Percentiles rank a stretch among this genome's conserved stretches.
Conservation (phyloP, 1,140 invertebrate genomes). For the Macrotrachela quadricornifera region DNA sequence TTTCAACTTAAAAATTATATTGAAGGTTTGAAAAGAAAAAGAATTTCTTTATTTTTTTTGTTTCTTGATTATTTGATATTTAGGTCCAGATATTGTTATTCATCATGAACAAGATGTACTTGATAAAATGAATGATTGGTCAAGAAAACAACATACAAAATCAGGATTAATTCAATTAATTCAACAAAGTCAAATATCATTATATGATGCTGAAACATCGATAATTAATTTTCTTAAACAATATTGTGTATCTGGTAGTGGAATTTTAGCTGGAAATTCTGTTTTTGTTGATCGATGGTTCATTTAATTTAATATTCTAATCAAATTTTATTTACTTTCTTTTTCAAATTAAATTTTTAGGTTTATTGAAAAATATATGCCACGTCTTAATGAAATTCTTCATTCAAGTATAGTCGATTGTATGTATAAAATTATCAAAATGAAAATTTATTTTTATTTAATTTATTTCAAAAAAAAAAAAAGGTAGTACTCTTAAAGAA, state of each 20-base stretch:
- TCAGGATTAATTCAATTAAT: constrained; percentile 51
- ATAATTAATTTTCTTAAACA: constrained; percentile 49
- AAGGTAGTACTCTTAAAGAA: constrained; percentile 55
- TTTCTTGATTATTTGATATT: no score
- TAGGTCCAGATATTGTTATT: constrained; percentile 51
- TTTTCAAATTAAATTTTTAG: constrained; percentile 23
- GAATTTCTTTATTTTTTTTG: no score
- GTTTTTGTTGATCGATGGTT: constrained; percentile 48
- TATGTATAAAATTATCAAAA: not conserved
- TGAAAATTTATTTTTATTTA: no score
- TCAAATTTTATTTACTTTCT: no score
- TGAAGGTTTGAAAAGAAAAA: constrained; percentile 32
- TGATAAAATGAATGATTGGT: constrained; percentile 60
- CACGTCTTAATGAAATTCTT: constrained; percentile 30
- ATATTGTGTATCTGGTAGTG: constrained; percentile 41
- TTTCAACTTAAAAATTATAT: constrained; percentile 51
- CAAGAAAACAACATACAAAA: constrained; percentile 48
- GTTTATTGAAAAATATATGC: constrained; percentile 55
- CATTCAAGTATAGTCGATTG: not conserved
- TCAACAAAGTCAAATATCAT: constrained; percentile 41
- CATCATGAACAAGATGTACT: constrained; percentile 51
- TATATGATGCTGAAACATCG: constrained; percentile 44
- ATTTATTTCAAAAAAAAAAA: no score
- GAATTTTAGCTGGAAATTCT: constrained; percentile 67
- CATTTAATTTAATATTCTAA: no score